phyloP scores from a whole-genome alignment of 1,140 invertebrate genomes.

The Helicorthomorpha holstii region DNA sequence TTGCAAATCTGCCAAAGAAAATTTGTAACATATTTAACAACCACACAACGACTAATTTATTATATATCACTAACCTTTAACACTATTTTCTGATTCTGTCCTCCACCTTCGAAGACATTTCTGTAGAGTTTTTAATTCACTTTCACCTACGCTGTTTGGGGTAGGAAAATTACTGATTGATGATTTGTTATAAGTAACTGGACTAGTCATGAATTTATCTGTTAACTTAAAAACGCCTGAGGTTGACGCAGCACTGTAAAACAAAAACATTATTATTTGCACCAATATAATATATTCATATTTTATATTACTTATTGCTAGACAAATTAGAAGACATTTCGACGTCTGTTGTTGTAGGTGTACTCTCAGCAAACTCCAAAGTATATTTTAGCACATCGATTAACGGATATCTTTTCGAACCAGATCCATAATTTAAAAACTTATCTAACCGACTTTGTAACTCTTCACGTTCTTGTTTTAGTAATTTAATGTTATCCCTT shows the following conservation, averaged over 20 bases:
- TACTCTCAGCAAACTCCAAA: constrained; percentile 23
- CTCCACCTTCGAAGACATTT: constrained; percentile 28
- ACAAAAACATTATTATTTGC: neutral
- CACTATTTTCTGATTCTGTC: constrained; percentile 27
- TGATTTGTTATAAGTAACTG: no score
- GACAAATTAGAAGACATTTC: constrained; percentile 23
- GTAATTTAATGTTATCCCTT: constrained; percentile 26
- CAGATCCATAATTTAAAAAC: constrained; percentile 27
- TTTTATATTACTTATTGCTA: constrained; percentile 10
- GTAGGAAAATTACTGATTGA: constrained; percentile 9
- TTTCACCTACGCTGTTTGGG: constrained; percentile 21
- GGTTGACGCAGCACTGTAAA: constrained; percentile 8
- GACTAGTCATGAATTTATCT: no score
- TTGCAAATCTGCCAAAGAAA: constrained; percentile 22
- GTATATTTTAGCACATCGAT: constrained; percentile 26
- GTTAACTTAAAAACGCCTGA: no score
- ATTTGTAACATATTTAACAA: constrained; percentile 5
- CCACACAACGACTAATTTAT: neutral
- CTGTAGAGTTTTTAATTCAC: constrained; percentile 24
- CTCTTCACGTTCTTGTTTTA: constrained; percentile 25
- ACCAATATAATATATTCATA: no score
- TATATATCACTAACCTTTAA: constrained; percentile 19
- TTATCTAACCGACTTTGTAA: constrained; percentile 27
- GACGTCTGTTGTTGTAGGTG: constrained; percentile 15
- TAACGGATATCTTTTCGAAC: constrained; percentile 24